Base-by-base conservation (phyloP, 1,140 invertebrate genomes). In the Meloidogyne floridensis region DNA sequence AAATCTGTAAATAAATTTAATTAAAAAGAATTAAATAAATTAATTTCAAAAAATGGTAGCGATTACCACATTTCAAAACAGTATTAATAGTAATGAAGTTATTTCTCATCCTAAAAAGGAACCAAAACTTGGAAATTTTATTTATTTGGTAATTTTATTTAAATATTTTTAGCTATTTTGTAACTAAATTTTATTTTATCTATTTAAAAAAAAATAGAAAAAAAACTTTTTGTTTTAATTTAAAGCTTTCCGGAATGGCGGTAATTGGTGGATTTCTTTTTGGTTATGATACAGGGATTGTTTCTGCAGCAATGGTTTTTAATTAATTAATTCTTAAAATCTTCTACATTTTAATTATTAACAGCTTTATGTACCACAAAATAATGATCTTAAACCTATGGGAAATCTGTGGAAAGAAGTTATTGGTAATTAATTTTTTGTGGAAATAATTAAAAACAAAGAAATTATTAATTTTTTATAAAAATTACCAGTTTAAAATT, bases 221-320 rank as follows among this genome's bases (percentile, higher is more conserved):
- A 32, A 32, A 32, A 32, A 32, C 32, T 32, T 32, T 32, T 32
- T 32, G 32, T 32, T 32, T 32, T 32, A 32, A 32, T 32, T 32
- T 32, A 32, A 32, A 72, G 90, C 92, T 71, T 81, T 91, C 70
- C 11, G 53, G 53, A 75, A 89, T 93, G 69, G 91, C 92, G 51
- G 92, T 92, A 15, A 90, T 93, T 11, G 93, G 93, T 18, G 93
- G 93, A 8, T 93, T 93, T 85, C 90, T 93, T 5, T 93, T 93
- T 86, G 93, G 93, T 42, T 93, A 93, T 89, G 93, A 93, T 84
- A 93, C 93, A 0, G 85, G 93, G 4, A 93, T 93, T 32, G 92
- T 93, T 11, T 93, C 93, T 2, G 92, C 93, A 4, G 93, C 93
- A n/a, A 93, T 93, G 92, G 32, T 32, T 2, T 32, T 32, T 32